These are phyloP conservation scores for Telenomus remus DNA, from an alignment of 1,140 invertebrate species.

Conservation along the genomic window DNA sequence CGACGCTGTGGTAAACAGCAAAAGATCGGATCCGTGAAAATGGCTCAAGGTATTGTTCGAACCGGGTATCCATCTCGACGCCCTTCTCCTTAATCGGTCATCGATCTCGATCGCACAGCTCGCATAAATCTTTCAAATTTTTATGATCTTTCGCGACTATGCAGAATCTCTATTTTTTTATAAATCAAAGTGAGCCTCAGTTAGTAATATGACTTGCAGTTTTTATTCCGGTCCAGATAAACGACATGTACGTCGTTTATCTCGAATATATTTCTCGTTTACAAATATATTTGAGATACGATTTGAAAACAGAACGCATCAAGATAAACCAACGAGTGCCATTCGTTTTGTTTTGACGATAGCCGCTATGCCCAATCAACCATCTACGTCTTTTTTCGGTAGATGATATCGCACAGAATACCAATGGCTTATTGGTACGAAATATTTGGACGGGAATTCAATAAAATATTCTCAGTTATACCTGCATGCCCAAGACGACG, in stretches of 20 bases:
- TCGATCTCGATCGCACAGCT: conserved; percentile 53
- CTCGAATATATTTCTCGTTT: too few relatives aligned
- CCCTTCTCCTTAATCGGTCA: conserved; percentile 57
- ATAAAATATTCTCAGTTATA: too few relatives aligned
- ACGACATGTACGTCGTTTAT: too few relatives aligned
- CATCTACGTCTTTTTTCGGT: conserved; percentile 51
- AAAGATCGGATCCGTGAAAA: conserved; percentile 50
- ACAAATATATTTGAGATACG: conserved; percentile 54
- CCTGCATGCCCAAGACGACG: too few relatives aligned
- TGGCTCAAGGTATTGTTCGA: conserved; percentile 50
- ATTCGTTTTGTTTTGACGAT: conserved; percentile 46
- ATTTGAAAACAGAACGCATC: conserved; percentile 30
- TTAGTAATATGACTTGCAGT: conserved; percentile 36
- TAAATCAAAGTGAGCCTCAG: conserved; percentile 33
- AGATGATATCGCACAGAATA: conserved; percentile 45
- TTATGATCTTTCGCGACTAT: conserved; percentile 51
- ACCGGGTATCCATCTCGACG: conserved; percentile 40
- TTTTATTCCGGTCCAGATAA: conserved; percentile 41
- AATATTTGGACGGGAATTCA: too few relatives aligned
- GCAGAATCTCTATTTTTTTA: conserved; percentile 33
- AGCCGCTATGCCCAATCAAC: conserved; percentile 44
- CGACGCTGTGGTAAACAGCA: conserved; percentile 19
- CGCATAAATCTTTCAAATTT: conserved; percentile 55
- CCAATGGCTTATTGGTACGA: conserved; percentile 33
- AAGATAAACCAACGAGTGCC: conserved; percentile 38